Evolutionary conservation across 2,888 invertebrate genomes (phyloP), one percentile per base, ranked within the genome.

Genomic region (Melitaea athalia): DNA sequence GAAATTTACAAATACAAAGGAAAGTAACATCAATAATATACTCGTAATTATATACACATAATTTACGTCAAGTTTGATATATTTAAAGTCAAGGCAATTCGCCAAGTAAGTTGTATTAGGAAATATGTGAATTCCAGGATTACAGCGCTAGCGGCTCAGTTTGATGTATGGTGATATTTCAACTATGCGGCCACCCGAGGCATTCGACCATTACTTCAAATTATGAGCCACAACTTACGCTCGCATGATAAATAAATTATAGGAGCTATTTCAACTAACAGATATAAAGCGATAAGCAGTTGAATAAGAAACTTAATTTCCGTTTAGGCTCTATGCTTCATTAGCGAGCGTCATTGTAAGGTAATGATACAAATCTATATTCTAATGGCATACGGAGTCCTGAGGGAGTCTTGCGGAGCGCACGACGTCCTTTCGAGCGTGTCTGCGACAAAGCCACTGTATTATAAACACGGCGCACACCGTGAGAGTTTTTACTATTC

Each of bases 401-500:
- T 79, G 82, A 82, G 86, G 87, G 88, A 83, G 81, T 77, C 82
- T 82, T 87, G 85, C 86, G 82, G 85, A 78, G 79, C 78, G 79
- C 80, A 79, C 84, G 81, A 76, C 74, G 76, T 71, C 76, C 85
- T 75, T 78, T 83, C 81, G 77, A 83, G 79, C 91, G 85, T 89
- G 86, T 81, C 90, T 82, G 83, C 84, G 80, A 90, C 88, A 90
- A 89, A 88, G 84, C 86, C 82, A 82, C 83, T 82, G 86, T 86
- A 87, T 86, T 85, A 87, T 83, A 83, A 24, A 82, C 78, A 42
- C 17, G 38, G 57, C 38, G 81, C 82, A 84, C 83, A 85, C 77
- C 89, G 89, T 89, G 91, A 82, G 91, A 91, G 79, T 77, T 75
- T 74, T 73, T 78, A 78, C 78, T 73, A 76, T 77, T 81, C 82